These are phyloP conservation scores for Cheilosia vulpina DNA, from an alignment of 2,888 invertebrate species.

Conservation along the genomic window DNA sequence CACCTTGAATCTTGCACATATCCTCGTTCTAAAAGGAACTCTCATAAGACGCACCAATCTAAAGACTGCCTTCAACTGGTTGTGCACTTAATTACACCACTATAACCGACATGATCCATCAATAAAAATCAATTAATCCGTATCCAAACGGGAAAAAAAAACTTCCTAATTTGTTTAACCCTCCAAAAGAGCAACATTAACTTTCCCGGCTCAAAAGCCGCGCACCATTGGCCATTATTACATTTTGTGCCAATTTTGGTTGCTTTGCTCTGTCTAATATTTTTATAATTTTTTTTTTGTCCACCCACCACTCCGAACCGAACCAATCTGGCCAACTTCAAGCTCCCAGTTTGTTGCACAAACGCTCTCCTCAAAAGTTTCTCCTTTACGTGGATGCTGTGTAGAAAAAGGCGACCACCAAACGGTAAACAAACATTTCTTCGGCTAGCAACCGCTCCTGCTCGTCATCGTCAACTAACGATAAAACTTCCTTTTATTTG, in stretches of 20 bases:
- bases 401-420: background rate
- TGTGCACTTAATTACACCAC: background rate
- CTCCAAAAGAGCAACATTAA: conserved; percentile 19
- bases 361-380: conserved; percentile 10
- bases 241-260: conserved; percentile 48
- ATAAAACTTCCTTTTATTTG: conserved; percentile 67
- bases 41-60: too few species aligned
- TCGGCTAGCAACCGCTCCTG: conserved; percentile 6
- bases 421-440: conserved; percentile 38
- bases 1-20: too few species aligned
- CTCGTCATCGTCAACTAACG: conserved; percentile 42
- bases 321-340: conserved; percentile 36
- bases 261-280: conserved; percentile 2
- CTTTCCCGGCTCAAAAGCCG: conserved; percentile 14
- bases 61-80: too few species aligned
- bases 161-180: conserved; percentile 14
- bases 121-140: conserved; percentile 10
- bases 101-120: background rate
- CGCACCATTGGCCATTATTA: conserved; percentile 42
- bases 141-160: conserved; percentile 9
- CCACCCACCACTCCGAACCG: background rate
- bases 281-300: background rate
- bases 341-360: background rate
- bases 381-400: conserved; percentile 1
- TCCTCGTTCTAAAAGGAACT: too few species aligned